A percentile compares a stretch with the other conserved stretches of the same genome.
These are phyloP conservation scores for Anarhynchus alexandrinus DNA, from an alignment of 2,113 vertebrate genomes.

Conservation along the genomic window DNA sequence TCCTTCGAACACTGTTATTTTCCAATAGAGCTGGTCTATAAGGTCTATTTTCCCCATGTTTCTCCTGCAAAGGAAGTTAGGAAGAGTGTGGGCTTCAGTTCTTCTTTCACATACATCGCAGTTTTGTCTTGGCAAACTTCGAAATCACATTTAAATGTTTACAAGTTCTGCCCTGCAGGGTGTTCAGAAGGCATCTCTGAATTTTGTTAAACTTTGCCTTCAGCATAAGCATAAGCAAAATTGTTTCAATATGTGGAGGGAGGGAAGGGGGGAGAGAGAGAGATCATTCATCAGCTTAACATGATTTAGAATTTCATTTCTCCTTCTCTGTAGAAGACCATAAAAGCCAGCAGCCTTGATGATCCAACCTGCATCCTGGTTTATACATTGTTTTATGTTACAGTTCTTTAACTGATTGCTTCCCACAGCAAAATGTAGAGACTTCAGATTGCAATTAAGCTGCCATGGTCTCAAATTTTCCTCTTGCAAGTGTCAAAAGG, in stretches of 20 bases:
- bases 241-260: neutral
- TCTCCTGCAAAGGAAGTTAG: neutral
- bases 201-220: neutral
- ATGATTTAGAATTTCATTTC: neutral
- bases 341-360: neutral
- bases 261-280: neutral
- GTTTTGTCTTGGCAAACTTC: neutral
- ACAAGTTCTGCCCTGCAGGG: neutral
- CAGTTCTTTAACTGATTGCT: neutral
- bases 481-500: neutral
- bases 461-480: neutral
- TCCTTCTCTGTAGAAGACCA: neutral
- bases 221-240: neutral
- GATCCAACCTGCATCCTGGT: neutral
- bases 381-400: neutral
- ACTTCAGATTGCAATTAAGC: neutral
- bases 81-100: neutral
- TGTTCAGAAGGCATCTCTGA: neutral
- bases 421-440: fast-evolving
- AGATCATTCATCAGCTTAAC: neutral
- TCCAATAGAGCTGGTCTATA: neutral
- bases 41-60: neutral
- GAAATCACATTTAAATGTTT: neutral
- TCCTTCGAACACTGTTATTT: neutral
- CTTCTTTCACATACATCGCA: neutral